Evolutionary conservation across 1,140 invertebrate species (phyloP).

Genomic region (Grapholita molesta): DNA sequence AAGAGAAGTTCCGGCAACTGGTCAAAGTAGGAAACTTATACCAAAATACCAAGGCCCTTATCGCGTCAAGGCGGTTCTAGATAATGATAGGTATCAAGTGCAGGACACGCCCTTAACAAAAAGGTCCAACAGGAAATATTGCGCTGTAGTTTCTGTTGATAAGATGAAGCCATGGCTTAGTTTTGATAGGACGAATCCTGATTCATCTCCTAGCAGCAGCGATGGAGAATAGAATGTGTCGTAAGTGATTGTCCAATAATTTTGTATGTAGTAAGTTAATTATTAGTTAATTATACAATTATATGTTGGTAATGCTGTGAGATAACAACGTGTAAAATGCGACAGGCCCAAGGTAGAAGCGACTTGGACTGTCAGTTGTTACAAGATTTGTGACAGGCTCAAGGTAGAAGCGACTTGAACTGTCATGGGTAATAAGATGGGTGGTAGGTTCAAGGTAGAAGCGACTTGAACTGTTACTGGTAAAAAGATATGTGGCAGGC

Average conservation of each 20-base stretch:
- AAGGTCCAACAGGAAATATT: not conserved
- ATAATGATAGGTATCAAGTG: not conserved
- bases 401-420: not conserved
- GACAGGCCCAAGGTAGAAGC: not conserved
- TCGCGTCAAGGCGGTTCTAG: not conserved
- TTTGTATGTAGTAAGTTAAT: not conserved
- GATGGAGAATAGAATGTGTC: not conserved
- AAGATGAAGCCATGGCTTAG: not conserved
- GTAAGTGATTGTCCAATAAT: not conserved
- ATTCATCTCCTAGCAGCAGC: not conserved
- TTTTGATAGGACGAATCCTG: not conserved
- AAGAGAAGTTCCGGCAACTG: not conserved
- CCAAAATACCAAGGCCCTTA: not conserved
- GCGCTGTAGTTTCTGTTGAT: not conserved
- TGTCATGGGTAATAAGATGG: not conserved
- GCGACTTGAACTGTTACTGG: not conserved
- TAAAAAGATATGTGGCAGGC: not conserved
- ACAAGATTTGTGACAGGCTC: not conserved
- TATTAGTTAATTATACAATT: not conserved
- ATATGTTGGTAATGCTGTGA: not conserved
- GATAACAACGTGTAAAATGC: not conserved
- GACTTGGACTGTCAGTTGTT: not conserved
- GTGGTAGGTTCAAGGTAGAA: not conserved
- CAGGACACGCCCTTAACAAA: not conserved
- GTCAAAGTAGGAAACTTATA: not conserved